phyloP scores from a whole-genome alignment of 92 coral and sea anemone genomes.

The Anthopleura xanthogrammica region DNA sequence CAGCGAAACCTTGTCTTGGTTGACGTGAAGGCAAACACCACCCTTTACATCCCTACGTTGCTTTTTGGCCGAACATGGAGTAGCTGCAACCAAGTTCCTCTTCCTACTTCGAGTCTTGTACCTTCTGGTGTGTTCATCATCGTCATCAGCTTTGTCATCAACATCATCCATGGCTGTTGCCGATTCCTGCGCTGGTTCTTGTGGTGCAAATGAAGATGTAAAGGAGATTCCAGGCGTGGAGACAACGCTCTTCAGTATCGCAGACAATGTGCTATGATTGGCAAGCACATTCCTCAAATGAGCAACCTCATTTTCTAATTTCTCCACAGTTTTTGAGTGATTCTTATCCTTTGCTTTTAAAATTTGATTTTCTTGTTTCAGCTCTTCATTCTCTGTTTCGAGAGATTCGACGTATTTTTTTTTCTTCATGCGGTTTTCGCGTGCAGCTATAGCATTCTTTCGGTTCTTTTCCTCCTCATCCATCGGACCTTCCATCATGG shows the following conservation, averaged over 20 bases:
- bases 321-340: constrained; percentile 42
- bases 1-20: constrained; percentile 82
- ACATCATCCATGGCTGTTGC: constrained; percentile 23
- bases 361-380: constrained; percentile 59
- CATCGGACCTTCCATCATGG: constrained; percentile 29
- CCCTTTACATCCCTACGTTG: constrained; percentile 38
- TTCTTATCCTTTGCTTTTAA: constrained; percentile 45
- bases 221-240: constrained; percentile 83
- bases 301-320: constrained; percentile 71
- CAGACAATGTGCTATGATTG: constrained; percentile 85
- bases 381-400: constrained; percentile 58
- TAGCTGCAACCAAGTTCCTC: constrained; percentile 18
- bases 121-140: constrained; percentile 14
- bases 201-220: constrained; percentile 59
- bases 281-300: constrained; percentile 81
- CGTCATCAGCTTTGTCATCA: background rate
- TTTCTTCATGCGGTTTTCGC: constrained; percentile 88
- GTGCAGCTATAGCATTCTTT: constrained; percentile 88
- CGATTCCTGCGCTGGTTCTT: constrained; percentile 16
- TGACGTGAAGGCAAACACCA: constrained; percentile 94
- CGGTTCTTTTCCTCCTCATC: constrained; percentile 52
- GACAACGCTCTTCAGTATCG: constrained; percentile 68
- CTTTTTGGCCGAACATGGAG: constrained; percentile 20
- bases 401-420: constrained; percentile 76
- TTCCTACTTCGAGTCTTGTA: constrained; percentile 33